Evolutionary conservation across 2,113 vertebrate genomes (phyloP).

Genomic region (Larimichthys polyactis): DNA sequence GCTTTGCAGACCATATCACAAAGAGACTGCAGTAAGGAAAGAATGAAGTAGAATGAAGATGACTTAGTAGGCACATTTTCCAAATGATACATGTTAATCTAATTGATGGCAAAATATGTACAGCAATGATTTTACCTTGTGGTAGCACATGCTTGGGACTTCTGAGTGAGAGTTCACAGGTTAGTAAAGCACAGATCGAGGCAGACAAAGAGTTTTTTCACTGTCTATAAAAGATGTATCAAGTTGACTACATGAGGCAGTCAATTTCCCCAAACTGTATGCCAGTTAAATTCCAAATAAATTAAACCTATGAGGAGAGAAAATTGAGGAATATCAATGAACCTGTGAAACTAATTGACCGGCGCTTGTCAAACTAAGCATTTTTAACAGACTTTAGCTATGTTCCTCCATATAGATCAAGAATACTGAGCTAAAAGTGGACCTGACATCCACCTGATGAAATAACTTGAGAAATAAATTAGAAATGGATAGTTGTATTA

Average conservation of each 20-base stretch:
- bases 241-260: constrained; percentile 66
- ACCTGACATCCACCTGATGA: constrained; percentile 68
- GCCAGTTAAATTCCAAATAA: constrained; percentile 82
- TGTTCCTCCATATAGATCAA: constrained; percentile 58
- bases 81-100: constrained; percentile 77
- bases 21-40: constrained; percentile 71
- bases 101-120: constrained; percentile 81
- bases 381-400: constrained; percentile 64
- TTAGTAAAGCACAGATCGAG: constrained; percentile 77
- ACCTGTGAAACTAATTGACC: constrained; percentile 76
- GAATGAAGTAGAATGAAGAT: constrained; percentile 70
- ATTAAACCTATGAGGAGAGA: constrained; percentile 79
- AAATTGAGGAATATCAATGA: constrained; percentile 67
- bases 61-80: constrained; percentile 79
- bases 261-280: constrained; percentile 71
- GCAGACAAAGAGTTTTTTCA: constrained; percentile 58
- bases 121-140: constrained; percentile 76
- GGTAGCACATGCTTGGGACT: constrained; percentile 74
- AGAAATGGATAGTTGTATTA: constrained; percentile 81
- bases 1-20: constrained; percentile 76
- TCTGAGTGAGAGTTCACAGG: constrained; percentile 67
- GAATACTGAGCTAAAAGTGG: constrained; percentile 69
- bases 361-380: constrained; percentile 64
- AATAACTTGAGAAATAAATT: constrained; percentile 83
- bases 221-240: constrained; percentile 70